Percentiles rank a stretch among this genome's conserved stretches.
Conservation (phyloP, 2,888 invertebrate genomes). For the Quadroppia sp. region DNA sequence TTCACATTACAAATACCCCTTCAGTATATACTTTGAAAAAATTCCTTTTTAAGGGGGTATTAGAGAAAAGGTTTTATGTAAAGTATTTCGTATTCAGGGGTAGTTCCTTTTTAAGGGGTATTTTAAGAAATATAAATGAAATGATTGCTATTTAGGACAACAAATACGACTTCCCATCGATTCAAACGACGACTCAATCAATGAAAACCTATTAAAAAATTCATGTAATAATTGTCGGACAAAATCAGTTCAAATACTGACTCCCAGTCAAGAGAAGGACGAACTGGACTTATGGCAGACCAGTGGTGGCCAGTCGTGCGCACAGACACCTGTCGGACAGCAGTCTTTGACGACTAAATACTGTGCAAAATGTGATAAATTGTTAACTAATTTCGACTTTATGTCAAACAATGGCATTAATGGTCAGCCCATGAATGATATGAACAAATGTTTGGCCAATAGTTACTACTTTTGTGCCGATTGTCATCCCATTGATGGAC, state of each 20-base stretch:
- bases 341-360: neutral
- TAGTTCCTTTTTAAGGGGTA: no score
- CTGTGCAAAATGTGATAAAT: slow-evolving; percentile 35
- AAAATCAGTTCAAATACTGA: slow-evolving; percentile 41
- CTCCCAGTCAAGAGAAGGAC: slow-evolving; percentile 39
- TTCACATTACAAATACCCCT: no score
- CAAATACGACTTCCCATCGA: slow-evolving; percentile 14
- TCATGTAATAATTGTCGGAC: slow-evolving; percentile 33
- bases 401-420: neutral
- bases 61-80: no score
- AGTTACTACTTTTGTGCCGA: slow-evolving; percentile 2
- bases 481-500: neutral
- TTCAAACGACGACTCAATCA: neutral
- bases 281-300: slow-evolving; percentile 11
- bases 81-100: no score
- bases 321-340: neutral
- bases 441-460: neutral
- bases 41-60: no score
- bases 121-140: neutral
- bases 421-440: neutral
- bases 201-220: neutral
- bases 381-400: neutral
- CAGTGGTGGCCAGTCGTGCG: neutral
- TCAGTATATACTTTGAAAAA: no score
- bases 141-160: neutral